phyloP scores from a whole-genome alignment of 1,140 invertebrate genomes.

The Saccostrea glomerata region DNA sequence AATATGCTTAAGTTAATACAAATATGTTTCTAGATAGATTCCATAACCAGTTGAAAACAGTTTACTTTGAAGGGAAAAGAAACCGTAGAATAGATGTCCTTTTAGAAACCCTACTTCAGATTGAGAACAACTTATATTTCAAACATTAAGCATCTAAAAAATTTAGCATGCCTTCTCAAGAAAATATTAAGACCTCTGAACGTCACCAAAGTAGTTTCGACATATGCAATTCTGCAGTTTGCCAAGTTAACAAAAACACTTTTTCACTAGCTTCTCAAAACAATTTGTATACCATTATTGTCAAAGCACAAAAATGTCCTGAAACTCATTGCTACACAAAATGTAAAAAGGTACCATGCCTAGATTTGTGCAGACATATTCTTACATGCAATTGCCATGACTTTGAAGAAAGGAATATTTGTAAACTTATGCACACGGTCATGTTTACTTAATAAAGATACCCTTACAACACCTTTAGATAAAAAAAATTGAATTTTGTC shows the following conservation, averaged over 20 bases:
- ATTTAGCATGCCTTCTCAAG: too few relatives aligned
- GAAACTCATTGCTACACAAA: background rate
- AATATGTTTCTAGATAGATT: conserved; percentile 22
- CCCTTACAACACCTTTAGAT: too few relatives aligned
- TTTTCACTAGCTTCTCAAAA: conserved; percentile 1
- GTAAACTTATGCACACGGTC: too few relatives aligned
- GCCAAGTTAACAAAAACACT: background rate
- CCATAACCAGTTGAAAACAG: conserved; percentile 12
- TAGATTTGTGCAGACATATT: background rate
- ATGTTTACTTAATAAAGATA: too few relatives aligned
- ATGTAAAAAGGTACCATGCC: background rate
- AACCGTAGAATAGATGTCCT: conserved; percentile 15
- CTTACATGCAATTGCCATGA: too few relatives aligned
- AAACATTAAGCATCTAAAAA: too few relatives aligned
- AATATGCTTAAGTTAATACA: conserved; percentile 26
- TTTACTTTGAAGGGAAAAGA: background rate
- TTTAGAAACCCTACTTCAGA: background rate
- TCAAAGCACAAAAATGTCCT: background rate
- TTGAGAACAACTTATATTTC: too few relatives aligned
- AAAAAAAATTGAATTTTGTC: too few relatives aligned
- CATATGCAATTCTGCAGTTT: too few relatives aligned
- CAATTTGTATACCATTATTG: background rate
- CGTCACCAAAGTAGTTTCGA: too few relatives aligned
- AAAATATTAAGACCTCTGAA: too few relatives aligned
- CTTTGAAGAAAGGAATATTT: too few relatives aligned